These are phyloP conservation scores for Channa maculata DNA, from an alignment of 2,113 vertebrate species.

Conservation along the genomic window DNA sequence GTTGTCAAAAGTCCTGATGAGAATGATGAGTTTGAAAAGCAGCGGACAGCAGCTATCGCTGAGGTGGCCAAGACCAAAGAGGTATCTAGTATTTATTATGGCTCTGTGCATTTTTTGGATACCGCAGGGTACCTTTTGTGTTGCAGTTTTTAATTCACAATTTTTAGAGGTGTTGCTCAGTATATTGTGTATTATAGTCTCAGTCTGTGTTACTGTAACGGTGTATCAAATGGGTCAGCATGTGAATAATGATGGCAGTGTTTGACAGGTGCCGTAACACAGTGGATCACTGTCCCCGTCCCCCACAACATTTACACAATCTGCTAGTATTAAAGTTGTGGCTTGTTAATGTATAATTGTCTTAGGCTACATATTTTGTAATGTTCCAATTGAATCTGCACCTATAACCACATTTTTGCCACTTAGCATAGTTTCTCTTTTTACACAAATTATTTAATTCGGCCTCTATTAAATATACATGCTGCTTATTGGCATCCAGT, in stretches of 20 bases:
- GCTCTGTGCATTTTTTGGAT: neutral
- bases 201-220: neutral
- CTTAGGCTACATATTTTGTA: no score
- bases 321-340: no score
- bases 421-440: no score
- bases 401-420: neutral
- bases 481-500: slow-evolving; percentile 13
- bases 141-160: neutral
- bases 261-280: no score
- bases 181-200: neutral
- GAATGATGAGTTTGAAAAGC: slow-evolving; percentile 98
- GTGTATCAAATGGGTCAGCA: no score
- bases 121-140: no score
- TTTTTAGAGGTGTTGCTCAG: neutral
- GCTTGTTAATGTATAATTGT: no score
- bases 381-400: no score
- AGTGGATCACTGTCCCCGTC: no score
- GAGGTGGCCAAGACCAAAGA: slow-evolving; percentile 98
- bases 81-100: slow-evolving; percentile 72
- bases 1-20: slow-evolving; percentile 85
- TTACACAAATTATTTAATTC: no score
- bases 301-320: no score
- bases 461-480: slow-evolving; percentile 2
- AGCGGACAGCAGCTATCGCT: slow-evolving; percentile 95
- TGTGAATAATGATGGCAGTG: no score